Base-by-base conservation (phyloP, 2,113 vertebrate species). In the Colistium nudipinnis region DNA sequence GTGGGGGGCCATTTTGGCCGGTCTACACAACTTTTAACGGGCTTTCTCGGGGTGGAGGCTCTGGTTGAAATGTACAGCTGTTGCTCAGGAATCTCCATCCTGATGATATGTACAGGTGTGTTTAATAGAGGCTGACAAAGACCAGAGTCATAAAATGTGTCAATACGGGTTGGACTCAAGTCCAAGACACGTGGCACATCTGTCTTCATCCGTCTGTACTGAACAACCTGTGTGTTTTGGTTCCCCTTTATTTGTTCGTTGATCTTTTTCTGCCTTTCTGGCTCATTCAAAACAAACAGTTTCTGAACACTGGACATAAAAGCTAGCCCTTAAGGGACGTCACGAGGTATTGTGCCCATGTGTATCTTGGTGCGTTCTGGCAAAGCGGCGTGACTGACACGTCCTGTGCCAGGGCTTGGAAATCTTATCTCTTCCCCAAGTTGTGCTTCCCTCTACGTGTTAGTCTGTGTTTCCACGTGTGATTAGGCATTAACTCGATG, bases 401-500 rank as follows among this genome's bases (percentile, higher is more conserved):
- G 41, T 57, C 41, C 70, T 49, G 30, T 55, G 57, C 59, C 70
- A 54, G n/a, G n/a, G n/a, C n/a, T 31, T 19, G 2, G 59, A 74
- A 78, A 79, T 62, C 52, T 69, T 22, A 33, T 30, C 71, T 70
- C 38, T 14, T 61, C 33, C 70, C 48, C 54, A 31, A 3, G 44
- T 51, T 35, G 9, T 62, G 51, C 62, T 68, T 64, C 61, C 36
- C 61, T 63, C n/a, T 68, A n/a, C n/a, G 4, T 54, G 69, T 22
- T 38, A 9, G 12, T 70, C 53, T 67, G 70, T 38, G 63, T 78
- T 53, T 74, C 76, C 59, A 53, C 70, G 7, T 33, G 28, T 82
- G 70, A 80, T 70, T 51, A 51, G 55, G 59, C 71, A 77, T 67
- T 71, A 81, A n/a, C 47, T 47, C 10, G 10, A 54, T 48, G 62